Evolutionary conservation across 2,888 invertebrate genomes (phyloP), one percentile per base, ranked within the genome.

Genomic region (Steromphala cineraria): DNA sequence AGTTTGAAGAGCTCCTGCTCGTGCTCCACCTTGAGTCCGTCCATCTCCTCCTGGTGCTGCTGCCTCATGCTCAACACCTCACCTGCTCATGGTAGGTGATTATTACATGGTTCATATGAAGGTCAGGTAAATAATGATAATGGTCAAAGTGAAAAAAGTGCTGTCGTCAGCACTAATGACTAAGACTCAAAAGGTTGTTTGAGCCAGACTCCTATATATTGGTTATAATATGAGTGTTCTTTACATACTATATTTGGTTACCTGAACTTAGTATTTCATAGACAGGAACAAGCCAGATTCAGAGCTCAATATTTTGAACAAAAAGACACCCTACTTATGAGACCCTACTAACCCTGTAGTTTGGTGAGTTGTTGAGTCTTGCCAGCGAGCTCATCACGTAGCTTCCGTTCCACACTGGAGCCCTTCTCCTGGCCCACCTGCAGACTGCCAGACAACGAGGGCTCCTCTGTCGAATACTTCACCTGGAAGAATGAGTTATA

Each of bases 1-100:
- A 93, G 85, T 78, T 89, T 85, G 71, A 89, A 89, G 2, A 93
- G 85, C 75, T 91, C 86, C 71, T 91, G 88, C 53, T 92, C 92
- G 82, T 90, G 89, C 52, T 90, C 87, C 46, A 90, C 78, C 79
- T 88, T 89, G 80, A 85, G 86, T 17, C 88, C 80, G 52, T 91
- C 91, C 17, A 90, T 31, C 80, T 88, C 82, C 28, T 87, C 78
- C 53, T 87, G 81, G 79, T 84, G 84, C 31, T 89, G 87, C 71
- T 81, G 83, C 80, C 89, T 87, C 56, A 85, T 81, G 2, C 83
- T 78, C 10, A 83, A 85, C 52, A 89, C 40, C 28, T 89, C 90
- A 82, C 83, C 91, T 90, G 81, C 28, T 83, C 71, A 80, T 13
- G 13, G 36, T 7, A 36, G 7, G 7, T 36, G 7, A 2, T 36